Percentiles rank a stretch among this genome's conserved stretches.
Conservation (phyloP, 1,140 invertebrate genomes). For the Drosophila lacertosa region DNA sequence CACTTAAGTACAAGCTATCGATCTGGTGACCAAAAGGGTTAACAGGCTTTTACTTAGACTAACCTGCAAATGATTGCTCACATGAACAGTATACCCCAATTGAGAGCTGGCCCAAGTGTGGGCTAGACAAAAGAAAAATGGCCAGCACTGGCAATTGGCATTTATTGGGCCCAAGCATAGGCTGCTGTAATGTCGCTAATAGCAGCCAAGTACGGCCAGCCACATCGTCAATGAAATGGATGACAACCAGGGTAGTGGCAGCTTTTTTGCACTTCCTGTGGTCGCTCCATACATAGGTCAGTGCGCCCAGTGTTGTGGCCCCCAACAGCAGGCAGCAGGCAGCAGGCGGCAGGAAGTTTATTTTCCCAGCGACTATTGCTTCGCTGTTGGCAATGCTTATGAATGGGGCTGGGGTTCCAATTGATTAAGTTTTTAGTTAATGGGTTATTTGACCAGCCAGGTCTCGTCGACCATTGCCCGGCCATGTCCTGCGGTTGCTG, state of each 20-base stretch:
- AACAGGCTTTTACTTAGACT: background rate
- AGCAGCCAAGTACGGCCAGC: slow-evolving; percentile 35
- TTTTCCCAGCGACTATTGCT: slow-evolving; percentile 49
- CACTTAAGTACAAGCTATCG: background rate
- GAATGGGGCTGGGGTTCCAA: slow-evolving; percentile 64
- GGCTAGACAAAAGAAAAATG: slow-evolving; percentile 13
- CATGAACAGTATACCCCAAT: background rate
- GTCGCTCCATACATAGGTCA: slow-evolving; percentile 47
- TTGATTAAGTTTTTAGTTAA: slow-evolving; percentile 83
- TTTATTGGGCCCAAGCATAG: slow-evolving; percentile 51
- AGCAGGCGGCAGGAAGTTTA: slow-evolving; percentile 40
- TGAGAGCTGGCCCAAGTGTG: background rate
- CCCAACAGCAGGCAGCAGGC: background rate
- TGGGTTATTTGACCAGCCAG: slow-evolving; percentile 69
- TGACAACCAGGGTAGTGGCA: background rate
- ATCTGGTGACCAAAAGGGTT: background rate
- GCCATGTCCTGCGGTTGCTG: slow-evolving; percentile 64
- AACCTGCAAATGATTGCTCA: no score
- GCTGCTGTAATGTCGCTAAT: slow-evolving; percentile 70
- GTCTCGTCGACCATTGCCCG: slow-evolving; percentile 13
- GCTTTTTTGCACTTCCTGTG: slow-evolving; percentile 18
- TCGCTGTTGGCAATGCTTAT: slow-evolving; percentile 40
- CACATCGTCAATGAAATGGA: slow-evolving; percentile 18
- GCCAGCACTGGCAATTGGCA: slow-evolving; percentile 49
- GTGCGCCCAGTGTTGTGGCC: slow-evolving; percentile 48